Conservation (phyloP, 2,888 invertebrate species). For the Pyrgus malvae region DNA sequence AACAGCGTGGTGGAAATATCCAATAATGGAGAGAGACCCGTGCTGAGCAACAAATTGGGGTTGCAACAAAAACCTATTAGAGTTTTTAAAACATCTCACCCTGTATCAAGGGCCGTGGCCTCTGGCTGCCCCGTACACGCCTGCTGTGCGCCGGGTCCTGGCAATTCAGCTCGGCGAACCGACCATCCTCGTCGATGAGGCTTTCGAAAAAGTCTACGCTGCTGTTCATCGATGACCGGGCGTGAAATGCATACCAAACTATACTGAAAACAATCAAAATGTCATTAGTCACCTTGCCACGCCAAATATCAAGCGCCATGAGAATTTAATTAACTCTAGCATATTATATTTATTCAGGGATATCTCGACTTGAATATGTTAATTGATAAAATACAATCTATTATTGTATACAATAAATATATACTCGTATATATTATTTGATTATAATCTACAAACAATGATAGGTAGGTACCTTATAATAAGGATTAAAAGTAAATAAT, state of each 20-base stretch:
- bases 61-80: neutral
- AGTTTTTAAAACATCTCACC: slow-evolving; percentile 41
- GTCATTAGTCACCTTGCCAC: slow-evolving; percentile 9
- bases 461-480: too few species aligned
- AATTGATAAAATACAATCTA: too few species aligned
- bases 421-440: too few species aligned
- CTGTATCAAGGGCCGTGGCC: slow-evolving; percentile 51
- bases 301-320: neutral
- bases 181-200: slow-evolving; percentile 81
- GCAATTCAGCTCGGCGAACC: slow-evolving; percentile 69
- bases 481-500: too few species aligned
- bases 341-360: too few species aligned
- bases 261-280: slow-evolving; percentile 53
- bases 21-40: too few species aligned
- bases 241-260: slow-evolving; percentile 72
- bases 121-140: slow-evolving; percentile 39
- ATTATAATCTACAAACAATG: too few species aligned
- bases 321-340: too few species aligned
- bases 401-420: too few species aligned
- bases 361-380: too few species aligned
- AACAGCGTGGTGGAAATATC: too few species aligned
- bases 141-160: slow-evolving; percentile 57
- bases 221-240: slow-evolving; percentile 74
- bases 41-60: too few species aligned
- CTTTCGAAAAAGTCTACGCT: slow-evolving; percentile 85